phyloP scores from a whole-genome alignment of 1,140 invertebrate genomes.

The Meloidogyne exigua region DNA sequence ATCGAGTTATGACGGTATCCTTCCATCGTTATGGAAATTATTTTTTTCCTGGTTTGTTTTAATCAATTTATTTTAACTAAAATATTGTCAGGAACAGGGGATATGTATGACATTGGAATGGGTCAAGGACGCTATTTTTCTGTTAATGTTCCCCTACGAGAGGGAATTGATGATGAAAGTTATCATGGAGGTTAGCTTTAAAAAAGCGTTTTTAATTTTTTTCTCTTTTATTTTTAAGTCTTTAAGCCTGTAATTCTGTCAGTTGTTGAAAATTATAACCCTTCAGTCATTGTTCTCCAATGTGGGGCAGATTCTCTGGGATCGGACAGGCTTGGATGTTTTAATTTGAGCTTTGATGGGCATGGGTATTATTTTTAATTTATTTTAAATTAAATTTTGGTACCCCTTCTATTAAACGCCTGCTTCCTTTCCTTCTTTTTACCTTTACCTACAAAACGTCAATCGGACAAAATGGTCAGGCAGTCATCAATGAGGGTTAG shows the following conservation, averaged over 20 bases:
- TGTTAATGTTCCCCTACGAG: slow-evolving; percentile 91
- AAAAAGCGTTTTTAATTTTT: slow-evolving; percentile 8
- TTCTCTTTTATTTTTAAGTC: slow-evolving; percentile 67
- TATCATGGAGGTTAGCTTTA: slow-evolving; percentile 25
- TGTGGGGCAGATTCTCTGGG: slow-evolving; percentile 97
- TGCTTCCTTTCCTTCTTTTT: too few species aligned
- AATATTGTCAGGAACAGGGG: slow-evolving; percentile 92
- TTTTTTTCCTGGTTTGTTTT: slow-evolving; percentile 77
- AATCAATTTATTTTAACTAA: not conserved
- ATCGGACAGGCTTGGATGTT: slow-evolving; percentile 85
- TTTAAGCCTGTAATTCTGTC: slow-evolving; percentile 85
- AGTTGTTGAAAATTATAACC: slow-evolving; percentile 94
- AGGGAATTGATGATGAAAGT: slow-evolving; percentile 91
- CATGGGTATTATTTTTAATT: slow-evolving; percentile 71
- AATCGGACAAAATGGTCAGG: too few species aligned
- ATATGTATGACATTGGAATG: slow-evolving; percentile 88
- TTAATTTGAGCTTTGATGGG: slow-evolving; percentile 82
- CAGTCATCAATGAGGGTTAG: too few species aligned
- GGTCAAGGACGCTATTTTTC: slow-evolving; percentile 88
- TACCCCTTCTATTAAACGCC: too few species aligned
- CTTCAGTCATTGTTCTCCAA: slow-evolving; percentile 92
- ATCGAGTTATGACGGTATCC: slow-evolving; percentile 97
- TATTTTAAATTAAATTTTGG: slow-evolving; percentile 7
- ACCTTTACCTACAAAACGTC: too few species aligned
- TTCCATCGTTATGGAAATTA: slow-evolving; percentile 99